Conservation (phyloP, 1,140 invertebrate species). For the Akabosia matsudoensis region DNA sequence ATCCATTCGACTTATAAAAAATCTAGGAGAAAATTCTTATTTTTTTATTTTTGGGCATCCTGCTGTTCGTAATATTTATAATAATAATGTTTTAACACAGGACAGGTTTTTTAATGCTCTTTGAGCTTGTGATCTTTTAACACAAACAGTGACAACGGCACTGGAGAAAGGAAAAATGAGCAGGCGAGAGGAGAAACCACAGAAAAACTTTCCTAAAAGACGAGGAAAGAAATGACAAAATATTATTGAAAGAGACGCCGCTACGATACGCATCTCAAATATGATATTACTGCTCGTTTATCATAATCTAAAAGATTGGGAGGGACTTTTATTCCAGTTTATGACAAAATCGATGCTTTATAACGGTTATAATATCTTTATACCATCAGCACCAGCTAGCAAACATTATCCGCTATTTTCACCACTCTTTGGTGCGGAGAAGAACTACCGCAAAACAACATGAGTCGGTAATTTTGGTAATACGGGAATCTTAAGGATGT, state of each 20-base stretch:
- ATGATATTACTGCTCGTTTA: constrained; percentile 12
- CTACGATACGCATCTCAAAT: constrained; percentile 16
- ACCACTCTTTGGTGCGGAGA: not conserved
- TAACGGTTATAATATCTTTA: not conserved
- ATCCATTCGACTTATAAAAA: too few relatives aligned
- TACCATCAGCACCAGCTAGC: not conserved
- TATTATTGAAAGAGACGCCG: constrained; percentile 19
- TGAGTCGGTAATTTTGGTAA: too few relatives aligned
- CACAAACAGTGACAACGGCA: too few relatives aligned
- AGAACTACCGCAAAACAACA: not conserved
- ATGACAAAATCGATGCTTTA: constrained; percentile 25
- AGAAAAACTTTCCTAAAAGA: not conserved
- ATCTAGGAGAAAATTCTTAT: too few relatives aligned
- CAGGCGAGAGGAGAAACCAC: not conserved
- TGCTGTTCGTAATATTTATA: not conserved
- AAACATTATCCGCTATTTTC: not conserved
- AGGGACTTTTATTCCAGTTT: constrained; percentile 19
- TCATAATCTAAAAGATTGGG: constrained; percentile 18
- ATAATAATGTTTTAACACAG: not conserved
- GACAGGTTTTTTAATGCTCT: not conserved
- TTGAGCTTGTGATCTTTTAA: not conserved
- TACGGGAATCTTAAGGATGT: too few relatives aligned
- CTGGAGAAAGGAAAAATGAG: not conserved
- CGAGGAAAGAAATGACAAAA: constrained; percentile 15
- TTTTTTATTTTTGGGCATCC: not conserved